Percentiles rank a stretch among this genome's conserved stretches.
Evolutionary conservation across 2,113 vertebrate species (phyloP).

Genomic region (Bombycilla garrulus): DNA sequence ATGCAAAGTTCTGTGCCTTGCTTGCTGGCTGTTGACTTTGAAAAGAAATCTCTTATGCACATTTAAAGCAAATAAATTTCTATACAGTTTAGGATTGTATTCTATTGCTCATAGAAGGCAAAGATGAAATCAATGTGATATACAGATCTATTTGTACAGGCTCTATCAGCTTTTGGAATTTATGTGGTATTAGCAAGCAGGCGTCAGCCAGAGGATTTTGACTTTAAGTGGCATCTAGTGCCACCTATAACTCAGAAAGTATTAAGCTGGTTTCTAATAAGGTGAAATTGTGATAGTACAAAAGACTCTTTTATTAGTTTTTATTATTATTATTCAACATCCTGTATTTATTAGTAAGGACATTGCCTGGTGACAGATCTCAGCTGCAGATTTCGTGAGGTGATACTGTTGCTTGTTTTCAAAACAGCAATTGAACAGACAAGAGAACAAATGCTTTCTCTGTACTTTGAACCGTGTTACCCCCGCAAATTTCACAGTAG

Average conservation of each 20-base stretch:
- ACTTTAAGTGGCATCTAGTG: not conserved
- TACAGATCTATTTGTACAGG: not conserved
- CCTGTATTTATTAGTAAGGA: slow-evolving; percentile 54
- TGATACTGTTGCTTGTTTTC: slow-evolving; percentile 36
- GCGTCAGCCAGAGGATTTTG: not conserved
- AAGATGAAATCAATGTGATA: not conserved
- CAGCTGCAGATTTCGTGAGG: slow-evolving; percentile 49
- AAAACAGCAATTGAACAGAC: slow-evolving; percentile 43
- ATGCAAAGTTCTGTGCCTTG: not conserved
- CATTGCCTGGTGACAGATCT: slow-evolving; percentile 44
- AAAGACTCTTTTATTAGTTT: not conserved
- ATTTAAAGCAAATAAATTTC: not conserved
- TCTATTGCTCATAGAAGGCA: not conserved
- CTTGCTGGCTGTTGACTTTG: not conserved
- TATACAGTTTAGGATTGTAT: not conserved
- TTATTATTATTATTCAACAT: slow-evolving; percentile 8
- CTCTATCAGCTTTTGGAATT: not conserved
- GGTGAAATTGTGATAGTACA: not conserved
- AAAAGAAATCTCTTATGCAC: not conserved
- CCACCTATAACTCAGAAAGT: not conserved
- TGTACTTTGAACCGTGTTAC: slow-evolving; percentile 26
- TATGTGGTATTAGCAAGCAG: not conserved
- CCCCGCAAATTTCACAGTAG: not conserved
- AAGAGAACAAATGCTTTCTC: slow-evolving; percentile 57
- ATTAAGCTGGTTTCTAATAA: not conserved